Base-by-base conservation (phyloP, 2,888 invertebrate genomes). In the Anorthoa munda region DNA sequence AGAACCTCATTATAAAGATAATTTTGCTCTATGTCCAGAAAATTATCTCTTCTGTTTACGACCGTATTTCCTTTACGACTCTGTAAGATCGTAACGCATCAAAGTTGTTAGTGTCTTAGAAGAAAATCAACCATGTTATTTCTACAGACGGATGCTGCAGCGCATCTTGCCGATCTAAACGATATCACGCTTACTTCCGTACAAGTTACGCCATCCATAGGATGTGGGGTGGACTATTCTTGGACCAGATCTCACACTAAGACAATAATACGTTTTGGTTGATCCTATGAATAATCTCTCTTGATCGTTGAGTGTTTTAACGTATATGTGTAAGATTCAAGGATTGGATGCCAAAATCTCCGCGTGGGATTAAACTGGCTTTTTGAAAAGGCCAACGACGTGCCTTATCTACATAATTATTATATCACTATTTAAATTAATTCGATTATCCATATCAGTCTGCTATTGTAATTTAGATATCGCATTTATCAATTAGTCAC, bases 191-290 rank as follows among this genome's bases (percentile, higher is more conserved):
- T 68, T 55, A 59, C 51, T 64, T 79, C 79, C 64, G 65, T 50
- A 66, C 61, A 39, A 76, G 74, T 79, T 73, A 80, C 74, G 65
- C 76, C 82, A 77, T 82, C 72, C 75, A 76, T 71, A 58, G 77
- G 79, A 81, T 68, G 75, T 69, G 68, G 71, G 80, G 70, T 70
- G 67, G 21, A 64, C 80, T 81, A 81, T 81, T 81, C 71, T 80
- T 71, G 68, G 70, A 73, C 46, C 9, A 67, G 55, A 70, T 74
- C 60, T 21, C 75, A 60, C 73, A 68, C 69, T 31, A 67, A 74
- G 60, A 48, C 53, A 68, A n/a, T 50, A 51, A 58, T 23, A 53
- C 50, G 13, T 64, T 64, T 78, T 51, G 13, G 55, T 61, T 63
- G 51, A 65, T 65, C 45, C n/a, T 17, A 65, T 51, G 31, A 64